Evolutionary conservation across 2,797 vertebrate species (phyloP).

Genomic region (Paratrypauchen microcephalus): DNA sequence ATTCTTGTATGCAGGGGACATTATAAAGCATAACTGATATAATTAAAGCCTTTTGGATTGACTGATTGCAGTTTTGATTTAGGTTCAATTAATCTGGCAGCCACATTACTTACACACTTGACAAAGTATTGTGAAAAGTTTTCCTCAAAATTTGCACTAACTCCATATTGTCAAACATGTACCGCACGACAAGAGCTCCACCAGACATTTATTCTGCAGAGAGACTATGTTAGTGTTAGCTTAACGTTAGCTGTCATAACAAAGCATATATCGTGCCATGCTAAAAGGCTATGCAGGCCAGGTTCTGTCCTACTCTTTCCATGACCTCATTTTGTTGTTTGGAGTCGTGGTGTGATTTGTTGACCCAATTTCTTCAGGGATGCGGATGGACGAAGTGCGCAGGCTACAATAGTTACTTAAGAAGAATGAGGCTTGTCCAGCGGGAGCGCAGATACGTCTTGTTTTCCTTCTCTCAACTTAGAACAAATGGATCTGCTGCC

Average conservation of each 20-base stretch:
- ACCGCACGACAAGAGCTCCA: constrained; percentile 19
- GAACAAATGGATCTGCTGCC: constrained; percentile 44
- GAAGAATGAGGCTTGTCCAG: constrained; percentile 37
- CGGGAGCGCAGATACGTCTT: constrained; percentile 37
- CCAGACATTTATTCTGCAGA: constrained; percentile 40
- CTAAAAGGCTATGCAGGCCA: constrained; percentile 69
- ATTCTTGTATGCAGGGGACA: background rate
- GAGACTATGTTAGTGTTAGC: constrained; percentile 59
- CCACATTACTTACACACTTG: background rate
- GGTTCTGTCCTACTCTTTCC: constrained; percentile 64
- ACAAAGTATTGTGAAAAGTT: constrained; percentile 4
- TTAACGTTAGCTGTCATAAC: constrained; percentile 66
- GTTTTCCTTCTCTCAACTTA: constrained; percentile 34
- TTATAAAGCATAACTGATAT: background rate
- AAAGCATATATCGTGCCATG: constrained; percentile 67
- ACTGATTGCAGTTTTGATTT: background rate
- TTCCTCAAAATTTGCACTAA: constrained; percentile 49
- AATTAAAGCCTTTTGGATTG: background rate
- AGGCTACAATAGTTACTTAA: constrained; percentile 51
- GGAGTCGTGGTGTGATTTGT: constrained; percentile 61
- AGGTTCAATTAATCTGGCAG: background rate
- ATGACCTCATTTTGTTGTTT: constrained; percentile 74
- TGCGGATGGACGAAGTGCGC: constrained; percentile 39
- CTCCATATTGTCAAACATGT: constrained; percentile 45
- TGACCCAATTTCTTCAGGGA: constrained; percentile 61